phyloP scores from a whole-genome alignment of 2,797 vertebrate species.

The Catamblyrhynchus diadema region DNA sequence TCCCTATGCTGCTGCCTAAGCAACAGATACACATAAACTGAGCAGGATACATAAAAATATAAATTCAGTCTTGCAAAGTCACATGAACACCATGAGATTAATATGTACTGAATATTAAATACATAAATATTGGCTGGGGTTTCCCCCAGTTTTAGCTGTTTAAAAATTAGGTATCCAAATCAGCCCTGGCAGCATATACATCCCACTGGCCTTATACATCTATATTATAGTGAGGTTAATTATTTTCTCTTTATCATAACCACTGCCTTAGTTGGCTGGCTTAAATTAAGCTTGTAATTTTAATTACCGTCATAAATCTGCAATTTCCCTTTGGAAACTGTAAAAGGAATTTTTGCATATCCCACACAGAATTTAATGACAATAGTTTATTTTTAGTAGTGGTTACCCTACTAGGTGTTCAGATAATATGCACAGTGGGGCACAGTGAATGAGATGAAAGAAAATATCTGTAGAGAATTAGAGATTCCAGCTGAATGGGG shows the following conservation, averaged over 20 bases:
- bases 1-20: background rate
- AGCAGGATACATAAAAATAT: background rate
- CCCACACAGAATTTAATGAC: background rate
- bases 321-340: background rate
- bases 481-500: background rate
- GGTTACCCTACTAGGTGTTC: background rate
- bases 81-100: background rate
- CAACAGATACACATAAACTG: background rate
- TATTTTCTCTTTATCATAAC: background rate
- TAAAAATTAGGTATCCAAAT: background rate
- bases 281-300: background rate
- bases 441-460: background rate
- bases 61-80: background rate
- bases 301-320: constrained; percentile 15
- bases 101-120: background rate
- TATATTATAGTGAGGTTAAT: background rate
- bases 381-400: background rate
- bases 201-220: background rate
- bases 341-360: background rate
- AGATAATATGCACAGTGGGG: background rate
- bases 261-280: background rate
- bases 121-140: background rate
- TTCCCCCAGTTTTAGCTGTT: background rate
- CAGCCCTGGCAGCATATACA: background rate
- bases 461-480: background rate